Evolutionary conservation across 1,140 invertebrate species (phyloP).

Genomic region (Pseudomyrmex sp.): DNA sequence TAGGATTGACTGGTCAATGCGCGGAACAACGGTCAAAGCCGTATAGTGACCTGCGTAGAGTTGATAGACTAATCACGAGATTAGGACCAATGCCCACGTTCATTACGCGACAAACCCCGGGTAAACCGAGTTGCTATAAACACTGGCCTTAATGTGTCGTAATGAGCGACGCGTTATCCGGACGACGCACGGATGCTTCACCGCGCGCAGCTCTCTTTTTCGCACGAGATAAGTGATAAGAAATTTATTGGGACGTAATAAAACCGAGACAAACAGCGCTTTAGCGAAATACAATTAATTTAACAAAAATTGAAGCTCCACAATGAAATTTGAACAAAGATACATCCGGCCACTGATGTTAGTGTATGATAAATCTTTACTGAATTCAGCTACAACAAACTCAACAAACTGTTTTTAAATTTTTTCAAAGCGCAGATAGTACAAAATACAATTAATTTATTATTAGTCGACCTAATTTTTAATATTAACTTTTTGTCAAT

Average conservation of each 20-base stretch:
- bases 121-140: conserved; percentile 43
- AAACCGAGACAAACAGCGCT: neutral
- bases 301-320: too few species aligned
- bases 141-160: conserved; percentile 64
- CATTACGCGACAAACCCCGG: conserved; percentile 26
- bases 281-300: neutral
- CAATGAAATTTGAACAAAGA: too few species aligned
- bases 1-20: too few species aligned
- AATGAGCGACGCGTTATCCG: conserved; percentile 24
- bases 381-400: too few species aligned
- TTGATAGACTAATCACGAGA: conserved; percentile 62
- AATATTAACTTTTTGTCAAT: too few species aligned
- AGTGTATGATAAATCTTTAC: too few species aligned
- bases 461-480: neutral
- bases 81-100: conserved; percentile 33
- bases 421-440: too few species aligned
- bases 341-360: too few species aligned
- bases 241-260: neutral
- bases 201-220: too few species aligned
- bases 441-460: too few species aligned
- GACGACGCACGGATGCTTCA: neutral
- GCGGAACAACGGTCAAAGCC: too few species aligned
- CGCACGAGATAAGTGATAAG: neutral
- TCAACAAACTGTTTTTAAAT: too few species aligned
- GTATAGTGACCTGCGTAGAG: neutral